Percentiles rank a stretch among this genome's conserved stretches.
phyloP scores from a whole-genome alignment of 2,888 invertebrate genomes.

The Seira sanloemensis region DNA sequence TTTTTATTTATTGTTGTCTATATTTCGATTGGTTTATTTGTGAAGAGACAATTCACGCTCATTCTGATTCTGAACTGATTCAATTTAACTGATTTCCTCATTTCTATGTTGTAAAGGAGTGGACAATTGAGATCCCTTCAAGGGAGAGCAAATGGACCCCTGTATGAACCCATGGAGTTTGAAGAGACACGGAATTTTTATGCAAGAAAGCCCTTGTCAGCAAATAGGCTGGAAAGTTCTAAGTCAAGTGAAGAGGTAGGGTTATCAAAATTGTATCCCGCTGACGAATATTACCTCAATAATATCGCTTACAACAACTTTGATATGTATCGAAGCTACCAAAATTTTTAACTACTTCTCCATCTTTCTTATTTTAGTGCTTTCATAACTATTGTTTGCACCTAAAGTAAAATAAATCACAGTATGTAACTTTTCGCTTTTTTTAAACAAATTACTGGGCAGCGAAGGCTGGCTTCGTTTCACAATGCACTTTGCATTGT shows the following conservation, averaged over 20 bases:
- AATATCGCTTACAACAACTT: constrained; percentile 32
- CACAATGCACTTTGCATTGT: too few species aligned
- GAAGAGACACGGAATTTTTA: constrained; percentile 64
- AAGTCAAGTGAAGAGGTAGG: constrained; percentile 68
- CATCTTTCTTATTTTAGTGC: not conserved
- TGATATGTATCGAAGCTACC: constrained; percentile 53
- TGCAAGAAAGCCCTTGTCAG: constrained; percentile 56
- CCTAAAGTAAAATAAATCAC: not conserved
- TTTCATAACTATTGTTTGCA: not conserved
- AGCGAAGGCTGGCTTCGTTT: too few species aligned
- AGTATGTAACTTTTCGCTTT: too few species aligned
- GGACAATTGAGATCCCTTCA: constrained; percentile 66
- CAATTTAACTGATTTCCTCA: constrained; percentile 14
- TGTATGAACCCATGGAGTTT: constrained; percentile 65
- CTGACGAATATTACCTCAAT: constrained; percentile 45
- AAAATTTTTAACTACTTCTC: constrained; percentile 38
- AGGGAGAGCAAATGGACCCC: constrained; percentile 53
- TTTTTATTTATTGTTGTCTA: not conserved
- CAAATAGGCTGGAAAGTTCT: constrained; percentile 61
- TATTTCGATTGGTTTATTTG: not conserved
- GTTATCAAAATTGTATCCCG: constrained; percentile 48
- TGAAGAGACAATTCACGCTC: too few species aligned
- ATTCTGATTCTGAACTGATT: not conserved
- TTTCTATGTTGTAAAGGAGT: constrained; percentile 60
- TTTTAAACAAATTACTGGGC: too few species aligned